These are phyloP conservation scores for Lindbergichthys nudifrons DNA, from an alignment of 2,797 vertebrate genomes.

Conservation along the genomic window DNA sequence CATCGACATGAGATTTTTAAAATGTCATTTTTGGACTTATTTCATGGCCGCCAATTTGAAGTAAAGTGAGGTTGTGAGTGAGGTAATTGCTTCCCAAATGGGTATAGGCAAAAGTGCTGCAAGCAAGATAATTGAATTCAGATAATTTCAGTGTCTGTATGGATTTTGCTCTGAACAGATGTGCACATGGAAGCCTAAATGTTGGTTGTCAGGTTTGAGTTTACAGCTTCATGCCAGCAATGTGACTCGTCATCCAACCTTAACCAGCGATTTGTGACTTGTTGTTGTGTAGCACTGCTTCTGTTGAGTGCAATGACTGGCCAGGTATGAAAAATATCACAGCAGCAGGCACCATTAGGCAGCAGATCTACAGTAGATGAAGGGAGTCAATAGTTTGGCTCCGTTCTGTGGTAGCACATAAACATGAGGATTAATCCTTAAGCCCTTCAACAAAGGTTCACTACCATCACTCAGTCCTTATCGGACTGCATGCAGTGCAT, in stretches of 20 bases:
- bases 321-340: conserved; percentile 23
- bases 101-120: not conserved
- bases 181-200: conserved; percentile 1
- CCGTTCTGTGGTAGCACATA: conserved; percentile 42
- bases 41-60: conserved; percentile 10
- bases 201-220: conserved; percentile 12
- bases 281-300: conserved; percentile 13
- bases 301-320: conserved; percentile 27
- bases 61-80: conserved; percentile 15
- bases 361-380: conserved; percentile 52
- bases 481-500: conserved; percentile 37
- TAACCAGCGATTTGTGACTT: conserved; percentile 9
- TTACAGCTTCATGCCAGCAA: conserved; percentile 30
- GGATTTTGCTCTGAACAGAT: conserved; percentile 3
- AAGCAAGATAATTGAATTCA: conserved; percentile 27
- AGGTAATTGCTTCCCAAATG: conserved; percentile 42
- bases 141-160: not conserved
- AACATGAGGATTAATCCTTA: conserved; percentile 75
- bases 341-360: conserved; percentile 54
- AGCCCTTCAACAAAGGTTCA: conserved; percentile 62
- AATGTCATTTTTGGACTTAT: not conserved
- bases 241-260: not conserved
- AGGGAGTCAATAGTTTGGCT: conserved; percentile 40
- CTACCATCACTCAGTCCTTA: conserved; percentile 59
- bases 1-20: conserved; percentile 21